Conservation (phyloP, 2,797 vertebrate species). For the Meriones psammophilus region DNA sequence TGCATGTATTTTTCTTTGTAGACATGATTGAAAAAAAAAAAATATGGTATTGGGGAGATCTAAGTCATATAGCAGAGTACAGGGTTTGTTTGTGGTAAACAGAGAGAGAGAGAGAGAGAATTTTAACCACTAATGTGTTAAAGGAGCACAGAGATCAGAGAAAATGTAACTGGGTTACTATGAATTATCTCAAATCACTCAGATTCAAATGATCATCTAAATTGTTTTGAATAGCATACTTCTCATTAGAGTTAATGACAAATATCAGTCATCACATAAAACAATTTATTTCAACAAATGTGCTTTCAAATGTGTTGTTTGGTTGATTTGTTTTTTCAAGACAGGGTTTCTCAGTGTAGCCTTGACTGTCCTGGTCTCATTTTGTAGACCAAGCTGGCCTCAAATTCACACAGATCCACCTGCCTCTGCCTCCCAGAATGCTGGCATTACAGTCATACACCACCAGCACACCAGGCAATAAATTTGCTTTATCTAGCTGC, state of each 20-base stretch:
- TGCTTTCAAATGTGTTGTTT: too few relatives aligned
- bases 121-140: not conserved
- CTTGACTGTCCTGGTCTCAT: too few relatives aligned
- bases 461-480: too few relatives aligned
- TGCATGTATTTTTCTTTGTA: not conserved
- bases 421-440: too few relatives aligned
- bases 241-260: not conserved
- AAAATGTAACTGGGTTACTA: not conserved
- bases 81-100: not conserved
- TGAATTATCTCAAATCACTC: not conserved
- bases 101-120: not conserved
- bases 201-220: not conserved
- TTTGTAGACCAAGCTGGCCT: too few relatives aligned
- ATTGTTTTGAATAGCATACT: not conserved
- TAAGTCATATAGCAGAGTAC: not conserved
- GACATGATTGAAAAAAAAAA: not conserved
- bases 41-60: not conserved
- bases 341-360: too few relatives aligned
- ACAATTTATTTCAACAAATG: not conserved
- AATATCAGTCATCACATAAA: not conserved
- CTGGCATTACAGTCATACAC: too few relatives aligned
- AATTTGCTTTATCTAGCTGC: not conserved
- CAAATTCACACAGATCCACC: too few relatives aligned
- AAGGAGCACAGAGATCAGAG: not conserved
- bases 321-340: too few relatives aligned